Percentiles rank a stretch among this genome's conserved stretches.
Evolutionary conservation across 2,888 invertebrate genomes (phyloP).

Genomic region (Andrena haemorrhoa): DNA sequence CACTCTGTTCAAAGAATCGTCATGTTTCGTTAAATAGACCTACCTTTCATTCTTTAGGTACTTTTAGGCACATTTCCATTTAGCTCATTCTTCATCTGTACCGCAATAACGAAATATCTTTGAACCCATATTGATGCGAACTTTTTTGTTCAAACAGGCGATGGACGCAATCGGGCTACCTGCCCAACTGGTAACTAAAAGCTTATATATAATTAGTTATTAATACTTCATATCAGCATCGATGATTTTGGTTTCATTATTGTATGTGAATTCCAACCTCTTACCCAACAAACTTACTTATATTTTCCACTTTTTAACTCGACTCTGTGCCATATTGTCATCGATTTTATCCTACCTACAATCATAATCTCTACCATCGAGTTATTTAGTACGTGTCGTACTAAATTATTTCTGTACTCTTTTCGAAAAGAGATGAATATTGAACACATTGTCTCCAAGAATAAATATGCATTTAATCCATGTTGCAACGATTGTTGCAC

Average conservation of each 20-base stretch:
- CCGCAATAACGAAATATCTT: too few relatives aligned
- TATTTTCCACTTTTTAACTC: neutral
- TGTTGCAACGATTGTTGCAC: conserved; percentile 2
- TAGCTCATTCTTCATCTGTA: too few relatives aligned
- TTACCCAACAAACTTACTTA: neutral
- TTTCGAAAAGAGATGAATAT: neutral
- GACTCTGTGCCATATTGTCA: neutral
- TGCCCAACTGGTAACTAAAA: conserved; percentile 44
- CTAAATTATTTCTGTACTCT: neutral
- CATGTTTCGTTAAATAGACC: too few relatives aligned
- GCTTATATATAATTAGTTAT: conserved; percentile 25
- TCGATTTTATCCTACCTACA: neutral
- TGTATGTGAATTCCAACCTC: neutral
- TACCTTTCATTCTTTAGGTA: too few relatives aligned
- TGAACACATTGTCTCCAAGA: neutral
- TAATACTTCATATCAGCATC: neutral
- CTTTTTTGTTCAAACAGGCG: conserved; percentile 34
- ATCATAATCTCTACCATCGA: neutral
- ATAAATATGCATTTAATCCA: conserved; percentile 14
- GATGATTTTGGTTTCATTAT: neutral
- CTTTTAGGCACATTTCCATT: too few relatives aligned
- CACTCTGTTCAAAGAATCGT: too few relatives aligned
- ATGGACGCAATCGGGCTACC: conserved; percentile 39
- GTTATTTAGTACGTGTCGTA: neutral
- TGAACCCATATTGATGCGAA: neutral